Evolutionary conservation across 2,113 vertebrate genomes (phyloP), one percentile per base, ranked within the genome.

Genomic region (Ptilorrhoa leucosticta): DNA sequence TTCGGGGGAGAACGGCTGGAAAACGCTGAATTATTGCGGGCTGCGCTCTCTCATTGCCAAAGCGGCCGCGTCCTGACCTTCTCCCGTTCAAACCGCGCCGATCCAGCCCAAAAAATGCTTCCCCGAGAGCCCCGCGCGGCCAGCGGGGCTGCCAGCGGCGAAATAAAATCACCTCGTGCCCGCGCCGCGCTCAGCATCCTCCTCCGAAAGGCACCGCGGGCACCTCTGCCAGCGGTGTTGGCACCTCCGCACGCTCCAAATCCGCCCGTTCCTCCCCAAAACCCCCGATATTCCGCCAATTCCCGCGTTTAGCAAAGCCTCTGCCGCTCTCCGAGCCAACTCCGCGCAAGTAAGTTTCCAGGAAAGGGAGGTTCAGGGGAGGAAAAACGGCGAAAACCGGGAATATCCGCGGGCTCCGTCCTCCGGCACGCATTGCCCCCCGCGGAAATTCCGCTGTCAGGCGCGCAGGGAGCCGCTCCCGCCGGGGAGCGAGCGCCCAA

Each of bases 31-130:
- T 96, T 86, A 66, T 78, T 63, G 94, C 91, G 26, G 53, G 70
- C 89, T 81, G 87, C 61, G 81, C 94, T 83, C 78, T 71, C 88
- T 87, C 94, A 88, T 63, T 57, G 95, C 94, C 95, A 85, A 91
- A 63, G 90, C n/a, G 92, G 90, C 93, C 54, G 66, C 79, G 70
- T 77, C 87, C 83, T 83, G 93, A 92, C 94, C 88, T 73, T 66
- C 77, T 92, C 93, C 90, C 69, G 86, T 68, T 73, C 45, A 28
- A 92, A 76, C 27, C 66, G 87, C 92, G 2, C 66, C 7, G 45
- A 15, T 69, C 19, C 66, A 4, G n/a, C 66, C 66, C n/a, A n/a
- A 37, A 58, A 58, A 58, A 24, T 2, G 4, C 56, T 11, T 15
- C 56, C 56, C n/a, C 22, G 22, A 6, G 21, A 10, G 54, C 54